Conservation (phyloP, 2,797 vertebrate genomes). For the Pelochelys cantorii region DNA sequence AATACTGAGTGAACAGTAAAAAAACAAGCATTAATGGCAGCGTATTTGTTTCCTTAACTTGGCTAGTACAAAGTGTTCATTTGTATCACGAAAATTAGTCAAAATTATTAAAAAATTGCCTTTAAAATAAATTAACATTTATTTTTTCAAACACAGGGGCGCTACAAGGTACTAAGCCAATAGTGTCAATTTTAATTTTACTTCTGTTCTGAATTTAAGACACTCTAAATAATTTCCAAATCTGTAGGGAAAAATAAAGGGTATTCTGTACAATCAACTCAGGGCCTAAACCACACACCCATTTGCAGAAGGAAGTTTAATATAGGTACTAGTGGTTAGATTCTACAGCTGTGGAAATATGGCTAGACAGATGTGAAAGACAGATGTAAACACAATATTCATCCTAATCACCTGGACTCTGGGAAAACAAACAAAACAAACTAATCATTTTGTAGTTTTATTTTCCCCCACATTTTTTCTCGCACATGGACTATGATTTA, state of each 20-base stretch:
- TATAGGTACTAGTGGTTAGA: constrained; percentile 41
- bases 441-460: constrained; percentile 78
- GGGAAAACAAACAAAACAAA: constrained; percentile 75
- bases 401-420: constrained; percentile 39
- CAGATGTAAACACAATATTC: constrained; percentile 20
- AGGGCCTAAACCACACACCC: not conserved
- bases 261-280: not conserved
- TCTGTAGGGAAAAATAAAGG: not conserved
- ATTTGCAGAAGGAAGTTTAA: constrained; percentile 4
- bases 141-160: not conserved
- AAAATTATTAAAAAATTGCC: not conserved
- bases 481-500: constrained; percentile 79
- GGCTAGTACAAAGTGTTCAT: not conserved
- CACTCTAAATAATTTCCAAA: not conserved
- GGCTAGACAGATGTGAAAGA: not conserved
- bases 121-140: not conserved
- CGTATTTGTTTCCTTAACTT: not conserved
- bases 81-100: not conserved
- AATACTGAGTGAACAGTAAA: not conserved
- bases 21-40: not conserved
- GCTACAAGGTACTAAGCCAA: constrained; percentile 30
- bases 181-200: constrained; percentile 38
- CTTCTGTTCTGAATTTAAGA: constrained; percentile 43
- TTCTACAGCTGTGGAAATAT: constrained; percentile 14
- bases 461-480: constrained; percentile 71